phyloP scores from a whole-genome alignment of 2,888 invertebrate genomes.

The Nipponacmea schrenckii region DNA sequence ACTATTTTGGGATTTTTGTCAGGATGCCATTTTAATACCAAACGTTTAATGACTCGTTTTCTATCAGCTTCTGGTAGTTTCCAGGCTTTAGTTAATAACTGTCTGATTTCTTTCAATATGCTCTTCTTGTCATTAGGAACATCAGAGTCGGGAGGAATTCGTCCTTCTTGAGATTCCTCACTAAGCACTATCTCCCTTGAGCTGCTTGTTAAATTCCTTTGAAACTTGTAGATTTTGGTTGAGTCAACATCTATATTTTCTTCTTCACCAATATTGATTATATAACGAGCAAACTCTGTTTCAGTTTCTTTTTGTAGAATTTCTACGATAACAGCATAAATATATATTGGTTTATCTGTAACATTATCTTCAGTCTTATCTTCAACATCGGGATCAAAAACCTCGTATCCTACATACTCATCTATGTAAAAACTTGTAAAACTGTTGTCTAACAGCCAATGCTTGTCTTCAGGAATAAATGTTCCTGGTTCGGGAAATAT shows the following conservation, averaged over 20 bases:
- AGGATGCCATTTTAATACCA: constrained; percentile 44
- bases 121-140: constrained; percentile 13
- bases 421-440: constrained; percentile 29
- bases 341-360: constrained; percentile 14
- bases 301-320: background rate
- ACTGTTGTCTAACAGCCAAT: constrained; percentile 33
- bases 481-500: constrained; percentile 31
- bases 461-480: constrained; percentile 31
- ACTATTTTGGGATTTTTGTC: constrained; percentile 42
- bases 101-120: constrained; percentile 30
- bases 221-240: constrained; percentile 30
- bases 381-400: constrained; percentile 30
- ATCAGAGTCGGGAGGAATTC: too few relatives aligned
- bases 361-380: background rate
- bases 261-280: constrained; percentile 21
- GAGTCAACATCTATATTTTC: constrained; percentile 12
- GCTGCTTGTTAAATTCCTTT: constrained; percentile 12
- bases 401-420: constrained; percentile 36
- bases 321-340: constrained; percentile 27
- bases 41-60: constrained; percentile 34
- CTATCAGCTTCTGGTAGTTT: constrained; percentile 23
- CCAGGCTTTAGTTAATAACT: constrained; percentile 34
- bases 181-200: background rate
- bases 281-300: constrained; percentile 11
- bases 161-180: background rate